Evolutionary conservation across 2,797 vertebrate species (phyloP), one percentile per base, ranked within the genome.

Genomic region (Tragelaphus eurycerus): DNA sequence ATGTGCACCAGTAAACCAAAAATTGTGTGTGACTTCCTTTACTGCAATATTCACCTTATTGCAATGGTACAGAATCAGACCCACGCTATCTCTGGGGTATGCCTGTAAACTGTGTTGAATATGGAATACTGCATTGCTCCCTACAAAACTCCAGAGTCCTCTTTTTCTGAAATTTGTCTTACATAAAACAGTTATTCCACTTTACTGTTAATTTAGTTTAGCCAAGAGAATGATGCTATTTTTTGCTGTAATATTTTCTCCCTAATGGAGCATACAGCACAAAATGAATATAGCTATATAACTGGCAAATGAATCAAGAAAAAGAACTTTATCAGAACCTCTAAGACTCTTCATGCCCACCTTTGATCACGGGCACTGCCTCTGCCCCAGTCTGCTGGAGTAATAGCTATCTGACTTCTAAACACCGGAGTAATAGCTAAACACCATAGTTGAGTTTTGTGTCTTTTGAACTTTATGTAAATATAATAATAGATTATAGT

Each of bases 401-500:
- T 50, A 57, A 81, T 11, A 7, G 46, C 54, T 60, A 64, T 25
- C 43, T 83, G 57, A 93, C 78, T 89, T 93, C 54, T 81, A 83
- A 64, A 76, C 12, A 90, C 15, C 19, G 52, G 23, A 27, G 17
- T 50, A 57, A 81, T 11, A 7, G 46, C 54, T 60, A 64, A 64
- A 76, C 12, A 90, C 15, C 19, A 55, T 0, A 27, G 29, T 15
- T 96, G 48, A 90, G 12, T 96, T 96, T 55, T 79, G 50, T 21
- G 46, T 67, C 17, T 89, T 94, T 43, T 96, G n/a, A 90, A 81
- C 55, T 89, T 94, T 62, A 71, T 23, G 13, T 93, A 90, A 94
- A 43, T 71, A 31, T 34, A 82, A 50, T 38, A 31, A 87, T 0
- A 91, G 74, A 67, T 67, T 67, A 83, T 60, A 8, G 67, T 90